Percentiles rank a stretch among this genome's conserved stretches.
Conservation (phyloP, 2,888 invertebrate genomes). For the Sinelater perroti region DNA sequence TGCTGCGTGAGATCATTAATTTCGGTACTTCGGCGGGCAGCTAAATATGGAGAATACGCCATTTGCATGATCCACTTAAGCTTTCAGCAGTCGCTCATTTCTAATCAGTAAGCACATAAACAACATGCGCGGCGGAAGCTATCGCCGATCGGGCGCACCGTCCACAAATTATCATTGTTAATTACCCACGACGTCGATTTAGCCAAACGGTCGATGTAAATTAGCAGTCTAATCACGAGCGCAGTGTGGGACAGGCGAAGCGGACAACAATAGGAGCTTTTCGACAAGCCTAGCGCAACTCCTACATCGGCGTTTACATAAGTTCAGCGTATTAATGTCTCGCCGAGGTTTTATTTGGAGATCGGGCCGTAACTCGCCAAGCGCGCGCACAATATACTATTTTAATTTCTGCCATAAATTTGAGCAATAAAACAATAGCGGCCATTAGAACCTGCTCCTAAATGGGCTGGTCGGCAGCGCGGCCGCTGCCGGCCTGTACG, state of each 20-base stretch:
- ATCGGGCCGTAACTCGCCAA: conserved; percentile 31
- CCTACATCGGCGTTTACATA: conserved; percentile 26
- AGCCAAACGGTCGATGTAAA: not conserved
- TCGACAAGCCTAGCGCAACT: conserved; percentile 10
- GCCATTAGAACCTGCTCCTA: conserved; percentile 37
- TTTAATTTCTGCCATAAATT: conserved; percentile 40
- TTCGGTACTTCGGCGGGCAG: no score
- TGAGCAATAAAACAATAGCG: conserved; percentile 40
- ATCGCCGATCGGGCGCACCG: no score
- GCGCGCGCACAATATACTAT: conserved; percentile 31
- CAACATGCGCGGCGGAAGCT: no score
- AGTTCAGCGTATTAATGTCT: conserved; percentile 18
- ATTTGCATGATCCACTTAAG: no score
- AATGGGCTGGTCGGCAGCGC: conserved; percentile 32
- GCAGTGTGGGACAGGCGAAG: not conserved
- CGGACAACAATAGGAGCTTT: conserved; percentile 12
- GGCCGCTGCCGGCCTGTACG: no score
- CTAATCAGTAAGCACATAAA: no score
- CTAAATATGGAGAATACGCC: no score
- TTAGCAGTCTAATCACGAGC: not conserved
- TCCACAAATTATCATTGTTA: no score
- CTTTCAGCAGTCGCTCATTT: no score
- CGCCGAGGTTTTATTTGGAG: conserved; percentile 32
- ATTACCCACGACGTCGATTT: conserved; percentile 1
- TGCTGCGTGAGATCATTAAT: no score